Percentiles rank a stretch among this genome's conserved stretches.
These are phyloP conservation scores for Psammodynastes pulverulentus DNA, from an alignment of 2,113 vertebrate species.

Conservation along the genomic window DNA sequence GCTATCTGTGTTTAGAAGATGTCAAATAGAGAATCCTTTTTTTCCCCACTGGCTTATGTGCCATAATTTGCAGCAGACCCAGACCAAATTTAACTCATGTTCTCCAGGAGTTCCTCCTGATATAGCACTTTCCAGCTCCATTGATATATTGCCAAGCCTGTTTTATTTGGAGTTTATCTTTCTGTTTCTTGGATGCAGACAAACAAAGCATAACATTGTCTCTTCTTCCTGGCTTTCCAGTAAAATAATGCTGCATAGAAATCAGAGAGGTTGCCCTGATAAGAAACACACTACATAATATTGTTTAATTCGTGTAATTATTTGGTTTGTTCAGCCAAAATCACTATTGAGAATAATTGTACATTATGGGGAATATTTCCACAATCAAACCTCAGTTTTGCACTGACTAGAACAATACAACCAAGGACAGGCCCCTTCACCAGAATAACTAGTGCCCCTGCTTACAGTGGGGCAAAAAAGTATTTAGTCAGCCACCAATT, in stretches of 20 bases:
- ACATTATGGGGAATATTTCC: not conserved
- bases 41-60: not conserved
- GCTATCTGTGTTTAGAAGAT: not conserved
- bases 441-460: not conserved
- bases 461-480: no score
- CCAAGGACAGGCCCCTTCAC: not conserved
- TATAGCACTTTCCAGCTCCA: not conserved
- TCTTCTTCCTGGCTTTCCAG: not conserved
- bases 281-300: not conserved
- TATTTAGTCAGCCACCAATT: no score
- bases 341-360: not conserved
- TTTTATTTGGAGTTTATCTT: not conserved
- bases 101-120: not conserved
- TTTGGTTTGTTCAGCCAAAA: not conserved
- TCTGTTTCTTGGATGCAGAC: not conserved
- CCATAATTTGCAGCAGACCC: not conserved
- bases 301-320: not conserved
- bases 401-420: not conserved
- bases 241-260: not conserved
- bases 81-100: not conserved
- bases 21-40: not conserved
- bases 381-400: not conserved
- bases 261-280: not conserved
- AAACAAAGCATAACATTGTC: not conserved
- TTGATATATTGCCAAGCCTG: not conserved